Evolutionary conservation across 30 jellyfish, hydroid and myxozoan species (phyloP).

Genomic region (Clytia hemisphaerica): DNA sequence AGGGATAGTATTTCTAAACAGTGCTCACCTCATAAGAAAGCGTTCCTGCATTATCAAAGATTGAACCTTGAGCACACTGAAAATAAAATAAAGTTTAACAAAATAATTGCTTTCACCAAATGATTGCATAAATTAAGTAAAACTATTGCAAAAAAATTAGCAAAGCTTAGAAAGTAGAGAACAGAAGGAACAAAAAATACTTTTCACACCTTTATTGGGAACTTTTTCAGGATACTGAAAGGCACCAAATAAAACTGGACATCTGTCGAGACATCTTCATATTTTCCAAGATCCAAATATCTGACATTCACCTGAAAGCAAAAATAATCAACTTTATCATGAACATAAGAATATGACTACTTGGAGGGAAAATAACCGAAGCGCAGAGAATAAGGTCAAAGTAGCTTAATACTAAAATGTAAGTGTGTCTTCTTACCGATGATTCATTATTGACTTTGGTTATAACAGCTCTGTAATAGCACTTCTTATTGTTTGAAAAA

Average conservation of each 20-base stretch:
- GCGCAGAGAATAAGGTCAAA: too few relatives aligned
- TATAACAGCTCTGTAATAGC: not conserved
- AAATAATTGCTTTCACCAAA: too few relatives aligned
- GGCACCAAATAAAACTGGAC: not conserved
- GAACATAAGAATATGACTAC: too few relatives aligned
- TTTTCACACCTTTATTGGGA: not conserved
- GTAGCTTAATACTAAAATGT: too few relatives aligned
- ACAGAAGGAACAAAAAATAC: too few relatives aligned
- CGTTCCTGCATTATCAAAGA: too few relatives aligned
- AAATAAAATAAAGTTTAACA: too few relatives aligned
- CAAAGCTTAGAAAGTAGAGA: not conserved
- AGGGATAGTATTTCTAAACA: too few relatives aligned
- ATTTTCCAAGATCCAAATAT: not conserved
- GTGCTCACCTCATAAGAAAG: conserved; percentile 11
- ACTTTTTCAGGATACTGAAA: not conserved
- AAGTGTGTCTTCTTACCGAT: too few relatives aligned
- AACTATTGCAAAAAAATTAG: not conserved
- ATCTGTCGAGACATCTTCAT: not conserved
- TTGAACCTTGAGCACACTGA: too few relatives aligned
- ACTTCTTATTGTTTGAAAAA: not conserved
- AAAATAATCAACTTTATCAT: not conserved
- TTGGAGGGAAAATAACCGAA: too few relatives aligned
- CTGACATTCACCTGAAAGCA: not conserved
- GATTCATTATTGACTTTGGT: not conserved
- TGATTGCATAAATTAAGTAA: too few relatives aligned